phyloP scores from a whole-genome alignment of 2,888 invertebrate genomes.

The Himalopsyche kuldschensis region DNA sequence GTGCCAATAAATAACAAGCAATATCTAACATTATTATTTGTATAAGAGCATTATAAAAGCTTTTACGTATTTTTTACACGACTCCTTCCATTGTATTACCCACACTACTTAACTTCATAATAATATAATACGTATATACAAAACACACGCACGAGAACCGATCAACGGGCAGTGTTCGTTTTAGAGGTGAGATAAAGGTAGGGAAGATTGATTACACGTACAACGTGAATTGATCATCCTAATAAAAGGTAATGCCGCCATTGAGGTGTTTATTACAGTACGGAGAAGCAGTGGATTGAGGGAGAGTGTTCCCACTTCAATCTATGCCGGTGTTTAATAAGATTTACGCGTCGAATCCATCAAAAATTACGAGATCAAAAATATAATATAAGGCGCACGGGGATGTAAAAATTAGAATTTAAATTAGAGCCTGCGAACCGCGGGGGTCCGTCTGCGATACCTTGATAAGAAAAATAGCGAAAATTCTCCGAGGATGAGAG shows the following conservation, averaged over 20 bases:
- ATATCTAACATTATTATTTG: neutral
- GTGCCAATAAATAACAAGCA: neutral
- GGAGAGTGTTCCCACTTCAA: neutral
- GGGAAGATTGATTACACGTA: neutral
- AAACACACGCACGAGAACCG: neutral
- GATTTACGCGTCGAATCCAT: conserved; percentile 26
- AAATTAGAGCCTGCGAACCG: conserved; percentile 26
- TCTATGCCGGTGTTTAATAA: conserved; percentile 6
- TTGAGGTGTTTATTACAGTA: neutral
- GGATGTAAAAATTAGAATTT: conserved; percentile 32
- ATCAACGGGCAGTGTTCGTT: neutral
- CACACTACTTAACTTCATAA: neutral
- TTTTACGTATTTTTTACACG: neutral
- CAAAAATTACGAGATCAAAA: conserved; percentile 29
- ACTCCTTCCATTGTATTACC: neutral
- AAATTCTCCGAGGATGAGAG: neutral
- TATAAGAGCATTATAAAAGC: neutral
- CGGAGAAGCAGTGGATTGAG: neutral
- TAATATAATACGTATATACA: neutral
- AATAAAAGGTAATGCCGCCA: neutral
- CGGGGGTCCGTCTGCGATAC: conserved; percentile 30
- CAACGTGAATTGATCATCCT: neutral
- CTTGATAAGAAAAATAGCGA: conserved; percentile 26
- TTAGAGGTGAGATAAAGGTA: neutral
- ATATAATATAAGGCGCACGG: conserved; percentile 17